Base-by-base conservation (phyloP, 2,113 vertebrate genomes). In the Bos indicus region DNA sequence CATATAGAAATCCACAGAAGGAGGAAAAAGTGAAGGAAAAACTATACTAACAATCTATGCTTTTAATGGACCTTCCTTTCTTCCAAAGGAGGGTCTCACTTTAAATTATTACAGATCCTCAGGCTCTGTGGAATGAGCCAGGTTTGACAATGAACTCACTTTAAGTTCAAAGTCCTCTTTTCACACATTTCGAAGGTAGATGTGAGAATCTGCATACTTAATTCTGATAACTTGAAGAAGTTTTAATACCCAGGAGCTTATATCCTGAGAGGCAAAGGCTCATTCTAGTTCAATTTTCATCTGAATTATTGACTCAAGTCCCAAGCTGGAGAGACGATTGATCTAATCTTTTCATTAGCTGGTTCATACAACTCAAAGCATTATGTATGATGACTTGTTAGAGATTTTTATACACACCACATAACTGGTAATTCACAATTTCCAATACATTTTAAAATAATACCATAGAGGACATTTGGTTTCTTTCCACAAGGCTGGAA, bases 331-430 rank as follows among this genome's bases (percentile, higher is more conserved):
- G 33, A 74, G 28, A 62, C 0, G 7, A 59, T 4, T 77, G 97
- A 95, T 84, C 74, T 54, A 60, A 84, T 88, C 43, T 92, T 97
- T 90, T 81, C 59, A 87, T 51, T 96, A 94, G 36, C 85, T 43
- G 74, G 62, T 88, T 96, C 54, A 46, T 21, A 57, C 43, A 90
- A 51, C 33, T 93, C 51, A 95, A 93, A 89, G 60, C 40, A 90
- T 83, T 86, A 83, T 87, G 78, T 19, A 23, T 43, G 26, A 90
- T 51, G 85, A 51, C n/a, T 97, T 95, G 48, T 7, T 92, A 60
- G 83, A 85, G 46, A 60, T 78, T 91, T 97, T 91, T 90, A 67
- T 64, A 83, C 5, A 67, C 3, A 40, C 6, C n/a, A 15, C 74
- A 10, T 94, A 91, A 83, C 25, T 71, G 51, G 40, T 43, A 78